Percentiles rank a stretch among this genome's conserved stretches.
phyloP scores from a whole-genome alignment of 2,113 vertebrate species.

The Clinocottus analis region DNA sequence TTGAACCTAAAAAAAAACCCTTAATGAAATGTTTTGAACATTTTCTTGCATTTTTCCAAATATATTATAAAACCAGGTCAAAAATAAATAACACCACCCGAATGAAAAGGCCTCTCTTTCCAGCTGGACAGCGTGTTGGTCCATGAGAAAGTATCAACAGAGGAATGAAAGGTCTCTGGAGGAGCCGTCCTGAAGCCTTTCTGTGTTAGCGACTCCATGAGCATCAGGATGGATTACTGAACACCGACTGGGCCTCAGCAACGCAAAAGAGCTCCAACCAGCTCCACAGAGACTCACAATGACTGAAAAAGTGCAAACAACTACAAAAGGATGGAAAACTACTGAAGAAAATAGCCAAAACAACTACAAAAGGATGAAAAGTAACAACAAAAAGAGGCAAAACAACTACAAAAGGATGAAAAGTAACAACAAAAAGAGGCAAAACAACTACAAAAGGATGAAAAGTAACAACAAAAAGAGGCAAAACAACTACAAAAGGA shows the following conservation, averaged over 20 bases:
- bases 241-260: not conserved
- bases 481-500: not conserved
- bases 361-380: no score
- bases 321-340: not conserved
- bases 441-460: no score
- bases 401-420: not conserved
- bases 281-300: not conserved
- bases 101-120: not conserved
- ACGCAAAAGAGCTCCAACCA: not conserved
- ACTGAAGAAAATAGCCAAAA: no score
- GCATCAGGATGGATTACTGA: not conserved
- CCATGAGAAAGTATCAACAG: no score
- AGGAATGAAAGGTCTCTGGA: no score
- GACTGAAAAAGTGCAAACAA: not conserved
- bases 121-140: no score
- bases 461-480: not conserved
- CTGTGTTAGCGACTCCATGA: no score
- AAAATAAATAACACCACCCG: not conserved
- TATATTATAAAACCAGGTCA: not conserved
- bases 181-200: no score
- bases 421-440: not conserved
- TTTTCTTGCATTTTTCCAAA: not conserved
- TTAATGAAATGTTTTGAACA: not conserved
- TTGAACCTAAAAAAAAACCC: not conserved
- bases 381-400: not conserved